A percentile compares a stretch with the other conserved stretches of the same genome.
Evolutionary conservation across 2,888 invertebrate species (phyloP).

Genomic region (Trachelus stipa): DNA sequence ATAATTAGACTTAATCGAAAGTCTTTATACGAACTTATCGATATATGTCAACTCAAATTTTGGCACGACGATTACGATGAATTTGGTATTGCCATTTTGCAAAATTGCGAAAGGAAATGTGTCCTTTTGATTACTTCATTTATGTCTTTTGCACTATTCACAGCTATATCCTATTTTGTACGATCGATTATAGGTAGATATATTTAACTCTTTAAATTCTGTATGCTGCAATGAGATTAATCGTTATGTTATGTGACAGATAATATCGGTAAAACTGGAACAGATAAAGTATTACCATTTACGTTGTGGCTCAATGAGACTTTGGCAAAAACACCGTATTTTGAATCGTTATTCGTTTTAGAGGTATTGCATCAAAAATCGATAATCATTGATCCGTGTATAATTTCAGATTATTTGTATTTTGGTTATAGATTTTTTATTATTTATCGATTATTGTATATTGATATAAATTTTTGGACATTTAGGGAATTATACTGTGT

Average conservation of each 20-base stretch:
- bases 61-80: slow-evolving; percentile 27
- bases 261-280: slow-evolving; percentile 35
- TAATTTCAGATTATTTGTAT: too few species aligned
- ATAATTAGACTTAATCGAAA: not conserved
- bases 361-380: not conserved
- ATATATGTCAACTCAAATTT: slow-evolving; percentile 20
- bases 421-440: not conserved
- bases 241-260: slow-evolving; percentile 21
- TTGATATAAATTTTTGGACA: too few species aligned
- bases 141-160: too few species aligned
- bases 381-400: too few species aligned
- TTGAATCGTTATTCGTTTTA: not conserved
- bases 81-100: slow-evolving; percentile 9
- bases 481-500: too few species aligned
- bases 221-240: not conserved
- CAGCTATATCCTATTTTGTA: slow-evolving; percentile 19
- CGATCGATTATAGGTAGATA: slow-evolving; percentile 35
- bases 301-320: not conserved
- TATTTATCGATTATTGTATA: slow-evolving; percentile 9
- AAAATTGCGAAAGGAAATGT: not conserved
- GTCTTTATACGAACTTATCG: not conserved
- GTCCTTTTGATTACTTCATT: not conserved
- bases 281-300: not conserved
- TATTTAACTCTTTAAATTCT: not conserved
- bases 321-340: not conserved